Evolutionary conservation across 2,888 invertebrate species (phyloP), one percentile per base, ranked within the genome.

Genomic region (Xestobium rufovillosum): DNA sequence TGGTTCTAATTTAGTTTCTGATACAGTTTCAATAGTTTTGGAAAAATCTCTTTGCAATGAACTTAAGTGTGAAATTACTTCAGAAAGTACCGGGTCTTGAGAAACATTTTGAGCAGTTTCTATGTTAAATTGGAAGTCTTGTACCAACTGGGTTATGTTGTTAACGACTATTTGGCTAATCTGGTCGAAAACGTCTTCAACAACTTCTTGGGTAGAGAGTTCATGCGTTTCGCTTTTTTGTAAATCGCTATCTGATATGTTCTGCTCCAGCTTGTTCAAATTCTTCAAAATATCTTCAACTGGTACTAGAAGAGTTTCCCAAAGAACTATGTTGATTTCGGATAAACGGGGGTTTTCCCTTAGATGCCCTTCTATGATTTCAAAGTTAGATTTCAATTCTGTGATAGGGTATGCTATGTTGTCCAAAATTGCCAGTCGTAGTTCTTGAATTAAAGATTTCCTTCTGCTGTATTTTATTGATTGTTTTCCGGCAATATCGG

Each of bases 321-420:
- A n/a, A n/a, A n/a, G n/a, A 4, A 65, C 36, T 10, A 57, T 44
- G 34, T 53, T 49, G 10, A 51, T 39, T 26, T 44, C 50, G 14
- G 52, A 48, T 6, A 51, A 43, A 14, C 51, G 52, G 8, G 56
- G 48, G 40, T 56, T 45, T 28, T 57, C 55, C 2, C 46, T 46
- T 3, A 49, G 44, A 26, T 51, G 55, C 26, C 48, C 48, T 40
- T 64, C 65, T 9, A 74, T 52, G 3, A 61, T 51, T 8, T 80
- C 76, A 44, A 80, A 64, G 1, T 73, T 73, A 51, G 67, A 73
- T 42, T 75, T 69, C 3, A 82, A 59, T 55, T 80, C 77, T 36
- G 75, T 65, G n/a, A 80, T 66, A 0, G 80, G 75, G 10, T 74
- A 71, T 48, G 75, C 72, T 0, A 81, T 72, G 34, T 73, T 71